Percentiles rank a stretch among this genome's conserved stretches.
phyloP scores from a whole-genome alignment of 2,797 vertebrate genomes.

The Fratercula arctica region DNA sequence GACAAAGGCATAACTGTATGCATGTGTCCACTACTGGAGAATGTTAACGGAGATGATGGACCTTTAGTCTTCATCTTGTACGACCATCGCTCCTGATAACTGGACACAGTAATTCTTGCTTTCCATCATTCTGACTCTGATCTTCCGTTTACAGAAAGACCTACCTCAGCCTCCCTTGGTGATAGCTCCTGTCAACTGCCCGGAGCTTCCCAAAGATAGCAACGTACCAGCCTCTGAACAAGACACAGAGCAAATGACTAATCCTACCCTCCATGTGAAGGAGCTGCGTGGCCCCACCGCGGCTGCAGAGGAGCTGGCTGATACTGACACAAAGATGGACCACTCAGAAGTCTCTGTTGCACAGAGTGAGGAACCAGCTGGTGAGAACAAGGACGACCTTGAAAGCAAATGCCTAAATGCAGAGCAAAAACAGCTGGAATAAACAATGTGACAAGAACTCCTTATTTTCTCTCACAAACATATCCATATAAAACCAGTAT shows the following conservation, averaged over 20 bases:
- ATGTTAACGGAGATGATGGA: background rate
- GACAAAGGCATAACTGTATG: background rate
- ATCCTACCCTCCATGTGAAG: constrained; percentile 51
- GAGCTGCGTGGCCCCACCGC: background rate
- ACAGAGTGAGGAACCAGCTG: constrained; percentile 21
- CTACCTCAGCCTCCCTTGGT: constrained; percentile 82
- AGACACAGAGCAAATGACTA: constrained; percentile 54
- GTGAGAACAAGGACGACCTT: constrained; percentile 62
- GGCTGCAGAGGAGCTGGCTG: background rate
- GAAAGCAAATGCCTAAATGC: constrained; percentile 57
- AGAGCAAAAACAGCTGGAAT: constrained; percentile 66
- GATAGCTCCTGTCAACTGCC: constrained; percentile 80
- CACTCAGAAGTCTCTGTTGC: background rate
- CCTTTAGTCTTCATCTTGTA: background rate
- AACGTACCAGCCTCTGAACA: background rate
- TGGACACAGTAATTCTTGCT: background rate
- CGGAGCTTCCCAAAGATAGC: constrained; percentile 52
- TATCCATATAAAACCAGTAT: constrained; percentile 29
- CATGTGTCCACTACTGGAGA: background rate
- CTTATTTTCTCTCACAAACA: background rate
- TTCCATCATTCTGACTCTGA: background rate
- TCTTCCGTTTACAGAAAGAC: constrained; percentile 74
- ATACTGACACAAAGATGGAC: background rate
- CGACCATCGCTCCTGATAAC: background rate
- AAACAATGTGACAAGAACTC: constrained; percentile 14